Evolutionary conservation across 2,888 invertebrate species (phyloP), one percentile per base, ranked within the genome.

Genomic region (Ligdia adustata): DNA sequence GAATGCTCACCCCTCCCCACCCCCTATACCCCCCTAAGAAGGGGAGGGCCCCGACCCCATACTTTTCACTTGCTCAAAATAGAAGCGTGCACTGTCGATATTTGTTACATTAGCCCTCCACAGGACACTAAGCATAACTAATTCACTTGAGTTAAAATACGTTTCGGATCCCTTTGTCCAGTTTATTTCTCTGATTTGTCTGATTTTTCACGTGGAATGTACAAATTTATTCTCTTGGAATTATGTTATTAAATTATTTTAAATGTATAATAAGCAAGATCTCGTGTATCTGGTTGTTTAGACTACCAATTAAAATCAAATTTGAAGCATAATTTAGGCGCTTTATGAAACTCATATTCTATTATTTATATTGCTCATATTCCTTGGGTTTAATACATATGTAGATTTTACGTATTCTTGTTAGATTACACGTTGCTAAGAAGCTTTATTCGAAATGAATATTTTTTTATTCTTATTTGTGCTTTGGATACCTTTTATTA

Each of bases 1-100:
- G 89, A 89, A 89, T 88, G 86, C 83, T 82, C 78, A 66, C 83
- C 62, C 77, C 71, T 69, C 64, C 54, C 76, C 60, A 57, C 63
- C 62, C 75, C 66, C 66, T 55, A 63, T 2, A 9, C 13, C 38
- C 22, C 38, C 37, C 42, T 5, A 42, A 20, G 20, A 42, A 15
- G 42, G 41, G 22, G 5, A 18, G 13, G 60, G 62, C 78, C 79
- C 81, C 68, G 74, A 78, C 69, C 72, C 75, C 76, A 62, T 69
- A 82, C 81, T 83, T 87, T 87, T 87, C 86, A 88, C 84, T 81
- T 86, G 86, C 85, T 86, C 79, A 88, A 89, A 89, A 89, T 89
- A 89, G 86, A 82, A 82, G 75, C 80, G 76, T 80, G 80, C 78
- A 79, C 75, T 86, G 84, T 84, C 88, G 86, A 88, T 88, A 83